These are phyloP conservation scores for Anthoscopus minutus DNA, from an alignment of 2,113 vertebrate genomes.

Conservation along the genomic window DNA sequence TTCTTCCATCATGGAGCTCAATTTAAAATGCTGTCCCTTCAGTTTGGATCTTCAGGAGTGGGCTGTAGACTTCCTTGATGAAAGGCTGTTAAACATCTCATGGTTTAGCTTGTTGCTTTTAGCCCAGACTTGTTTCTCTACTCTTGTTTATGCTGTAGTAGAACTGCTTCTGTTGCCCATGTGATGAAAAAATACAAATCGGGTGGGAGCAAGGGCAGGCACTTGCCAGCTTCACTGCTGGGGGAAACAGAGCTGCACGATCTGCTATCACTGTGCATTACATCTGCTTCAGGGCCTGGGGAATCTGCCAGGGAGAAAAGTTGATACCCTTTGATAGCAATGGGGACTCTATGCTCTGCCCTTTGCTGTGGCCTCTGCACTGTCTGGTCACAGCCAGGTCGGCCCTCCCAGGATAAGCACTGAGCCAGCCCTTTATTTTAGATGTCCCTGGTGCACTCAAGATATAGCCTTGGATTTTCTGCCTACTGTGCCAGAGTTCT, in stretches of 20 bases:
- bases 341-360: fast-evolving
- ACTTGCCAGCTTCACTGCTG: not conserved
- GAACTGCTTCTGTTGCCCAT: not conserved
- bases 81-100: not conserved
- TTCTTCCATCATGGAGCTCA: not conserved
- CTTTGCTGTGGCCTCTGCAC: not conserved
- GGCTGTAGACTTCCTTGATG: not conserved
- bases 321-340: fast-evolving
- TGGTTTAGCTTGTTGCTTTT: not conserved
- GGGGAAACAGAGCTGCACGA: not conserved
- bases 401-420: fast-evolving
- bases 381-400: not conserved
- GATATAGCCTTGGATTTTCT: not conserved
- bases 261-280: fast-evolving
- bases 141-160: not conserved
- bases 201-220: not conserved
- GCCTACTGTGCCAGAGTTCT: not conserved
- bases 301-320: not conserved
- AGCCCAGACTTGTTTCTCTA: not conserved
- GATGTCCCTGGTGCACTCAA: not conserved
- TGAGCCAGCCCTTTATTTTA: not conserved
- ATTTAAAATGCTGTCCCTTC: not conserved
- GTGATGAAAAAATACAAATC: not conserved
- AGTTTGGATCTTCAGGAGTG: not conserved
- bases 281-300: not conserved